phyloP scores from a whole-genome alignment of 2,888 invertebrate species.

The Trichopoda pennipes region DNA sequence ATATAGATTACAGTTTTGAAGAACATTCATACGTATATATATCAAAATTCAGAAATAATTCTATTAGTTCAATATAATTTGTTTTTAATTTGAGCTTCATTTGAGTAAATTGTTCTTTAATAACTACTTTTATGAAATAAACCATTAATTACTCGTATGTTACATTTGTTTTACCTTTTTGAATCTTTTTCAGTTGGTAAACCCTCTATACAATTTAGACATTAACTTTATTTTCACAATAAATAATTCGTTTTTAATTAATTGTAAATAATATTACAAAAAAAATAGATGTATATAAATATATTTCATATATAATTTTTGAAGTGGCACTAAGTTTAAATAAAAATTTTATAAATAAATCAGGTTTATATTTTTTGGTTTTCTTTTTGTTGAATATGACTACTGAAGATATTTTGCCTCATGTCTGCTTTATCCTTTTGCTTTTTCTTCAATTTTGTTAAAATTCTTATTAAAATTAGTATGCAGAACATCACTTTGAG shows the following conservation, averaged over 20 bases:
- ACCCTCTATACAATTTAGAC: conserved; percentile 1
- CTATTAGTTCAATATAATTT: background rate
- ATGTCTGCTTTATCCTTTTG: background rate
- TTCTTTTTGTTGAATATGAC: conserved; percentile 18
- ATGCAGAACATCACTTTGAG: conserved; percentile 58
- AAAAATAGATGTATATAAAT: too few relatives aligned
- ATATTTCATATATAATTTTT: conserved; percentile 21
- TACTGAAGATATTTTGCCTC: background rate
- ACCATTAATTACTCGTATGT: conserved; percentile 50
- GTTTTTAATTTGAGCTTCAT: conserved; percentile 43
- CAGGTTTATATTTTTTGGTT: conserved; percentile 58
- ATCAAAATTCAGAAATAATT: conserved; percentile 55
- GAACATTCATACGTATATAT: conserved; percentile 39
- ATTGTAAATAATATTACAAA: conserved; percentile 42
- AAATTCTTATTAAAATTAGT: conserved; percentile 24
- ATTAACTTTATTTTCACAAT: background rate
- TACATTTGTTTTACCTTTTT: conserved; percentile 3
- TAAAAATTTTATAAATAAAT: conserved; percentile 66
- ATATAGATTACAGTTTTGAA: conserved; percentile 12
- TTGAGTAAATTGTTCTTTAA: conserved; percentile 16
- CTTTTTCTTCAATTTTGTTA: conserved; percentile 8
- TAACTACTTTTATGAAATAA: conserved; percentile 41
- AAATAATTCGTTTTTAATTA: too few relatives aligned
- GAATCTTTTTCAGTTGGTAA: conserved; percentile 28
- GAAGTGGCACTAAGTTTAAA: conserved; percentile 64